Percentiles rank a stretch among this genome's conserved stretches.
These are phyloP conservation scores for Acrobasis suavella DNA, from an alignment of 2,888 invertebrate species.

Conservation along the genomic window DNA sequence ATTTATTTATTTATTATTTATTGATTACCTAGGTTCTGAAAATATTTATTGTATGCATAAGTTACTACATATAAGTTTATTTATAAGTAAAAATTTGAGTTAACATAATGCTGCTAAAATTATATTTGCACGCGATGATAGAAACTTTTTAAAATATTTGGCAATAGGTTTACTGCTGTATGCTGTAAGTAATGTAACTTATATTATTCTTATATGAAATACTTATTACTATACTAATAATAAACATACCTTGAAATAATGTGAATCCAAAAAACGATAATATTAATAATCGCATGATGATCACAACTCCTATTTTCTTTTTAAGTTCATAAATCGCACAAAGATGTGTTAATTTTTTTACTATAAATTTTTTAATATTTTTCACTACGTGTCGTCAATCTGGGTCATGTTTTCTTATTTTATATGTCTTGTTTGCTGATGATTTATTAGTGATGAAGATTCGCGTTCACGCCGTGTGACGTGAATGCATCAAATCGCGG, in stretches of 20 bases:
- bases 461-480: slow-evolving; percentile 2
- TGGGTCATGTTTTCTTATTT: slow-evolving; percentile 3
- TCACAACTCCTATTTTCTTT: slow-evolving; percentile 25
- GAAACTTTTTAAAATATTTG: no score
- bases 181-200: not conserved
- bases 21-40: no score
- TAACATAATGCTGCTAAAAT: no score
- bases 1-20: no score
- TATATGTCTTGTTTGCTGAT: not conserved
- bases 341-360: no score
- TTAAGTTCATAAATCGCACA: not conserved
- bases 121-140: no score
- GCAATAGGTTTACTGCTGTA: no score
- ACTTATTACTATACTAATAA: not conserved
- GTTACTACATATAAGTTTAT: no score
- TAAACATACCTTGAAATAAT: slow-evolving; percentile 63
- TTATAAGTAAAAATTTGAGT: no score
- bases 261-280: slow-evolving; percentile 49
- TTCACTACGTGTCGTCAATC: not conserved
- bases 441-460: not conserved
- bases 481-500: slow-evolving; percentile 25
- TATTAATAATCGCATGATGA: slow-evolving; percentile 42
- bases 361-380: not conserved
- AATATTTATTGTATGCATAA: no score
- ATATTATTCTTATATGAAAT: not conserved